These are phyloP conservation scores for Boloria euphrosyne DNA, from an alignment of 2,888 invertebrate genomes.

Conservation along the genomic window DNA sequence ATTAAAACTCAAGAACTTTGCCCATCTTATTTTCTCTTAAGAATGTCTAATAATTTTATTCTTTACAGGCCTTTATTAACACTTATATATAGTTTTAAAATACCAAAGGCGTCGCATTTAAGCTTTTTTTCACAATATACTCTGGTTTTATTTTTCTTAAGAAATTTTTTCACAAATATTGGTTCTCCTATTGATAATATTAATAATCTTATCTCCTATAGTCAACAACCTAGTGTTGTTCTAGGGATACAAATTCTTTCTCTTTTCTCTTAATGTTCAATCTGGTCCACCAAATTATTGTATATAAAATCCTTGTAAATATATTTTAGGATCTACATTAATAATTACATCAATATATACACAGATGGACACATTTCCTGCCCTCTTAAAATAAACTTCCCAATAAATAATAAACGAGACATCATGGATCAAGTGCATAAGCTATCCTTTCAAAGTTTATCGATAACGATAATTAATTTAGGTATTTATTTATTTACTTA, in stretches of 20 bases:
- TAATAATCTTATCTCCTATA: neutral
- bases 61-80: conserved; percentile 16
- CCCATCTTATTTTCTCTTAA: neutral
- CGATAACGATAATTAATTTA: conserved; percentile 49
- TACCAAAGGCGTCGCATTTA: conserved; percentile 31
- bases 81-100: conserved; percentile 14
- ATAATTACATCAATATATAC: conserved; percentile 18
- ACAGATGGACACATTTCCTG: conserved; percentile 10
- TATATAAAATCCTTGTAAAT: conserved; percentile 39
- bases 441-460: conserved; percentile 46
- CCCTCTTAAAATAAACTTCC: neutral
- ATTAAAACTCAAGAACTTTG: neutral
- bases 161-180: neutral
- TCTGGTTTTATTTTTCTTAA: neutral
- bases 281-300: conserved; percentile 20
- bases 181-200: neutral
- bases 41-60: neutral
- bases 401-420: conserved; percentile 28
- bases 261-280: conserved; percentile 10
- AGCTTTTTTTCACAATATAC: conserved; percentile 9
- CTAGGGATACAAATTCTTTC: neutral
- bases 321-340: conserved; percentile 36
- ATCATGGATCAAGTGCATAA: conserved; percentile 22
- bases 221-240: conserved; percentile 2
- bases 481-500: conserved; percentile 71